A percentile compares a stretch with the other conserved stretches of the same genome.
phyloP scores from a whole-genome alignment of 1,140 invertebrate genomes.

The Lasioglossum albipes region DNA sequence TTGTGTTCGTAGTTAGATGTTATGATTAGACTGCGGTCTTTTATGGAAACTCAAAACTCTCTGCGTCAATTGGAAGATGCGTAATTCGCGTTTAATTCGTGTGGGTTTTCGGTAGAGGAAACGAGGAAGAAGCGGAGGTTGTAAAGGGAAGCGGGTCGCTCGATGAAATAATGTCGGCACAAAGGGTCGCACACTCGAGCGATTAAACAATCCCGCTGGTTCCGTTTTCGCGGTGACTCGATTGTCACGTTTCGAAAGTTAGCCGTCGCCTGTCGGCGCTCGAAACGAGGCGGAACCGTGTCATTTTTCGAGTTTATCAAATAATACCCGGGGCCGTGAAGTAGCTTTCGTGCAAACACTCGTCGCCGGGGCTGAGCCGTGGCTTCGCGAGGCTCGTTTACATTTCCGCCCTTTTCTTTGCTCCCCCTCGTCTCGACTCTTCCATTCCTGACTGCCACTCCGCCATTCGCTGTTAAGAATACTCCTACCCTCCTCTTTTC shows the following conservation, averaged over 20 bases:
- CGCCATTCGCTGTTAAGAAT: no score
- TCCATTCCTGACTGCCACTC: not conserved
- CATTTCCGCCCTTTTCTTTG: slow-evolving; percentile 9
- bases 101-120: no score
- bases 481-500: no score
- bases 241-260: no score
- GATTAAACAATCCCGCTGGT: slow-evolving; percentile 19
- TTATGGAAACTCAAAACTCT: no score
- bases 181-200: not conserved
- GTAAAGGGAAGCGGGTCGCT: no score
- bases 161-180: slow-evolving; percentile 4
- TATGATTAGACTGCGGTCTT: no score
- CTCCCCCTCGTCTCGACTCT: not conserved
- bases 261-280: not conserved
- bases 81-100: no score
- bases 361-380: not conserved
- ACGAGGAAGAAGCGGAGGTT: no score
- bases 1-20: not conserved
- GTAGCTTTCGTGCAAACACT: slow-evolving; percentile 45
- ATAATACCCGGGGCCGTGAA: slow-evolving; percentile 30
- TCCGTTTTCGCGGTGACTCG: not conserved
- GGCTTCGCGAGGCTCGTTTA: not conserved
- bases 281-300: slow-evolving; percentile 11
- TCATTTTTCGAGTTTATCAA: slow-evolving; percentile 39
- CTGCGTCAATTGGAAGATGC: no score